phyloP scores from a whole-genome alignment of 1,140 invertebrate species.

The Mercenaria mercenaria region DNA sequence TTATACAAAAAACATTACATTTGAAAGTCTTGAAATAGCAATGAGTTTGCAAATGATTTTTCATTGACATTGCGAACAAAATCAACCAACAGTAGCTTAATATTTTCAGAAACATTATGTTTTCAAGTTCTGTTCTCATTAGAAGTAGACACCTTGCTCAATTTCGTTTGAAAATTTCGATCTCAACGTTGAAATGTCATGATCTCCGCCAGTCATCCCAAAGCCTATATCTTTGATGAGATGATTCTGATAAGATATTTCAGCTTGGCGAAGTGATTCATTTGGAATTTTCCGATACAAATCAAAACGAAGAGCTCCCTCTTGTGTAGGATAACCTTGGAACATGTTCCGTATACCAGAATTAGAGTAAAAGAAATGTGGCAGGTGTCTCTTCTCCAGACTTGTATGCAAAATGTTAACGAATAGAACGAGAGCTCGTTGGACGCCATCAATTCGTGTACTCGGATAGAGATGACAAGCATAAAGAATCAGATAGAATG shows the following conservation, averaged over 20 bases:
- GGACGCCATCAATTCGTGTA: neutral
- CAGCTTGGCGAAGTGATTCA: slow-evolving; percentile 16
- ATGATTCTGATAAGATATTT: neutral
- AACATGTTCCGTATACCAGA: neutral
- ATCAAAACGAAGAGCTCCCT: neutral
- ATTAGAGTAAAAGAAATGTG: slow-evolving; percentile 55
- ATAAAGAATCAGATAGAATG: slow-evolving; percentile 36
- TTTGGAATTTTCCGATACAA: slow-evolving; percentile 13
- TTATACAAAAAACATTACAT: no score
- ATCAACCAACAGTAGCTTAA: no score
- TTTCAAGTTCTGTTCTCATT: no score
- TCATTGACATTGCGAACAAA: no score
- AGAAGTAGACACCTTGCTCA: neutral
- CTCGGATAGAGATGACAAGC: neutral
- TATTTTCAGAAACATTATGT: no score
- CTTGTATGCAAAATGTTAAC: neutral
- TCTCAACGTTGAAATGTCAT: neutral
- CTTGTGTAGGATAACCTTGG: neutral
- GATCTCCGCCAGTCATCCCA: neutral
- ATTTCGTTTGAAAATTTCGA: neutral
- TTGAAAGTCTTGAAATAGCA: no score
- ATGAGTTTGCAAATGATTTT: no score
- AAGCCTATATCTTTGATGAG: neutral
- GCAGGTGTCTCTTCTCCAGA: slow-evolving; percentile 31
- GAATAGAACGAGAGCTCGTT: slow-evolving; percentile 12